Conservation (phyloP, 2,888 invertebrate genomes). For the Melipona bicolor region DNA sequence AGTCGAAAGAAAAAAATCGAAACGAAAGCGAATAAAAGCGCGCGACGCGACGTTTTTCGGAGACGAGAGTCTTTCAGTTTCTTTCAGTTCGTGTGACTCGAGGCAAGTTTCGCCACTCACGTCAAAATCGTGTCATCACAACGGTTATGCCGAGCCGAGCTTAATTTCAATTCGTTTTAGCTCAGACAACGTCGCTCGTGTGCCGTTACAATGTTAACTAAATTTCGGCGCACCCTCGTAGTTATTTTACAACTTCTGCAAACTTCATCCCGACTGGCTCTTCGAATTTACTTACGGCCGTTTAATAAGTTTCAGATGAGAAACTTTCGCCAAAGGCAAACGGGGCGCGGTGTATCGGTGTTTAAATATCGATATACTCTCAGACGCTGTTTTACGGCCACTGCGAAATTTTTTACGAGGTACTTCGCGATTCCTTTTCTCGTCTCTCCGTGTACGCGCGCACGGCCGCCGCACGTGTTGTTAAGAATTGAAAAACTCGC, state of each 20-base stretch:
- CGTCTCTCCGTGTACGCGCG: too few relatives aligned
- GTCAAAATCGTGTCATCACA: not conserved
- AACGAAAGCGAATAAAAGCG: too few relatives aligned
- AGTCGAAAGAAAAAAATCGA: too few relatives aligned
- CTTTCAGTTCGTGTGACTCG: too few relatives aligned
- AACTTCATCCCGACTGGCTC: not conserved
- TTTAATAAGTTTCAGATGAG: not conserved
- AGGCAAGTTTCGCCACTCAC: not conserved
- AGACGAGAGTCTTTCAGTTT: too few relatives aligned
- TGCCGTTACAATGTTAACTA: not conserved
- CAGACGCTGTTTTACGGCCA: too few relatives aligned
- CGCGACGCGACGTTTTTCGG: too few relatives aligned
- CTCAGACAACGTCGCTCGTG: not conserved
- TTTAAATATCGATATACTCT: slow-evolving; percentile 4
- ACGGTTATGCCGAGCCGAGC: too few relatives aligned
- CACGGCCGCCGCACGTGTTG: too few relatives aligned
- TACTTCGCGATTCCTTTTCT: too few relatives aligned
- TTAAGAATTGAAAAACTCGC: too few relatives aligned
- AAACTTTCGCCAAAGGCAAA: not conserved
- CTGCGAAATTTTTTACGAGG: not conserved
- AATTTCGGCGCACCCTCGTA: not conserved
- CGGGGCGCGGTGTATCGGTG: not conserved
- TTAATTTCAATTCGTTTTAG: not conserved
- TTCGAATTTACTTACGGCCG: not conserved
- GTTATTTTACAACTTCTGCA: not conserved